phyloP scores from a whole-genome alignment of 2,888 invertebrate genomes.

The Schizotus pectinicornis region DNA sequence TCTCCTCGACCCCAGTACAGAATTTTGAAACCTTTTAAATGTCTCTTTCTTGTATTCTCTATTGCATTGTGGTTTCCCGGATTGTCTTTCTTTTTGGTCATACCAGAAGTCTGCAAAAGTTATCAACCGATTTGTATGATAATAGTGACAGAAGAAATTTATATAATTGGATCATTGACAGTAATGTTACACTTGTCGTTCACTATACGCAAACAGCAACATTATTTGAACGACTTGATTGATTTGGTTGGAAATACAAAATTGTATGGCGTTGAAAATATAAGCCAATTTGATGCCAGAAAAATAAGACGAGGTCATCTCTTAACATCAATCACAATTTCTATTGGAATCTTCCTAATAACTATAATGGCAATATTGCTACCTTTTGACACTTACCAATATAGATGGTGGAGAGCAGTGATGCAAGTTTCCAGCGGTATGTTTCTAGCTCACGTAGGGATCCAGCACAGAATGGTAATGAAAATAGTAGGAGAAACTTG shows the following conservation, averaged over 20 bases:
- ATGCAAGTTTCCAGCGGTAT: too few species aligned
- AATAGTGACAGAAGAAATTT: too few species aligned
- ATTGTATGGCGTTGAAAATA: not conserved
- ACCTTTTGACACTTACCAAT: too few species aligned
- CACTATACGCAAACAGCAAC: not conserved
- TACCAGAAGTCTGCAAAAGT: not conserved
- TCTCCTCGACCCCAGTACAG: conserved; percentile 2
- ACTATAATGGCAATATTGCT: too few species aligned
- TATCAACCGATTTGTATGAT: not conserved
- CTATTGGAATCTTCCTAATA: not conserved
- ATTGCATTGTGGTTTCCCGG: not conserved
- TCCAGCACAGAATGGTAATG: too few species aligned
- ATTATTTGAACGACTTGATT: not conserved
- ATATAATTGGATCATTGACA: not conserved
- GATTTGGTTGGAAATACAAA: not conserved
- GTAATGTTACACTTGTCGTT: not conserved
- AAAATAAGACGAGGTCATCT: too few species aligned
- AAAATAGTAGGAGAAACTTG: too few species aligned
- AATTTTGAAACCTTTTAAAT: conserved; percentile 3
- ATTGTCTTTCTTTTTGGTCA: too few species aligned
- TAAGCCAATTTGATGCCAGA: not conserved
- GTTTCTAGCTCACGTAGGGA: too few species aligned
- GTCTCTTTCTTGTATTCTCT: not conserved
- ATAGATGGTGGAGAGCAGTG: too few species aligned
- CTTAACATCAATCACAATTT: too few species aligned